phyloP scores from a whole-genome alignment of 2,113 vertebrate genomes.

The Pterocles gutturalis region DNA sequence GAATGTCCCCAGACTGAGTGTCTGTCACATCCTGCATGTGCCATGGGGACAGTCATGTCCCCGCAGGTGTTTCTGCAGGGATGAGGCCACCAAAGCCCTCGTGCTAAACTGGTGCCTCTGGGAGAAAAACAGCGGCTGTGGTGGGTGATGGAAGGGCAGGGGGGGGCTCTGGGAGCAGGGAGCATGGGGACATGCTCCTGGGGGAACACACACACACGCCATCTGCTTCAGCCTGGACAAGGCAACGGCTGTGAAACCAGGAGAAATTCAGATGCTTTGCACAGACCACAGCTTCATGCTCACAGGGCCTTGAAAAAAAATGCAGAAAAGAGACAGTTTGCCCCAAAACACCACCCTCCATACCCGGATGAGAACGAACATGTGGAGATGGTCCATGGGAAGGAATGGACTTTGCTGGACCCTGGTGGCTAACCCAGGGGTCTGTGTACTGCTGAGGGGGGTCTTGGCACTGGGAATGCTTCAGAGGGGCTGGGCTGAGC shows the following conservation, averaged over 20 bases:
- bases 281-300: fast-evolving
- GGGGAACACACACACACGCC: not conserved
- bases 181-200: not conserved
- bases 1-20: too few species aligned
- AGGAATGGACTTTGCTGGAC: not conserved
- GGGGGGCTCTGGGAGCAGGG: not conserved
- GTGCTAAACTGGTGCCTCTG: not conserved
- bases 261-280: not conserved
- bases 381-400: not conserved
- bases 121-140: not conserved
- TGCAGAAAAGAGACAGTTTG: not conserved
- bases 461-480: not conserved
- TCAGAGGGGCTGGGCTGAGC: not conserved
- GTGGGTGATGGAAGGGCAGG: not conserved
- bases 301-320: not conserved
- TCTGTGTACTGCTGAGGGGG: not conserved
- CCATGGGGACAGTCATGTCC: not conserved
- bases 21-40: too few species aligned
- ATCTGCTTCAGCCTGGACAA: not conserved
- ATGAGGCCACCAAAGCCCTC: not conserved
- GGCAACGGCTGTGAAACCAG: not conserved
- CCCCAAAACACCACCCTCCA: not conserved
- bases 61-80: not conserved
- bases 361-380: not conserved
- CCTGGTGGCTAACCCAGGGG: too few species aligned